phyloP scores from a whole-genome alignment of 2,113 vertebrate species.

The Colinus virginianus region DNA sequence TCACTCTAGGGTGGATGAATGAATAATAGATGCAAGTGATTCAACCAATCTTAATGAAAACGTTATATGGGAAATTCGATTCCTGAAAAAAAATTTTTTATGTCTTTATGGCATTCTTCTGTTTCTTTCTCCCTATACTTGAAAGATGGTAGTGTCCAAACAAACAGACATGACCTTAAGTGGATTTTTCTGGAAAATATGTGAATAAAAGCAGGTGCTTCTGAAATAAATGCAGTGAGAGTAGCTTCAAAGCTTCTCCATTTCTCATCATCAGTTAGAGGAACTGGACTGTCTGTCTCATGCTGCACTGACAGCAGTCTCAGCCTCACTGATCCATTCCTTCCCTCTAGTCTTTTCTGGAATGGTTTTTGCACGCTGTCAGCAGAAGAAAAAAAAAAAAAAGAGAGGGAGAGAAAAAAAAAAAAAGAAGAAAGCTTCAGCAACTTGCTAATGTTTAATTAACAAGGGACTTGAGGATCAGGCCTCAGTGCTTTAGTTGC shows the following conservation, averaged over 20 bases:
- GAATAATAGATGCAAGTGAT: neutral
- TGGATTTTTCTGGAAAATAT: neutral
- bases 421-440: neutral
- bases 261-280: neutral
- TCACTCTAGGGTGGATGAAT: neutral
- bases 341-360: neutral
- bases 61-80: neutral
- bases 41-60: neutral
- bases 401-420: neutral
- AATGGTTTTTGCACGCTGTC: neutral
- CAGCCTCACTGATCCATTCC: neutral
- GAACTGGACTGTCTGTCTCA: neutral
- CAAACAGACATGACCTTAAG: accelerated
- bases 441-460: neutral
- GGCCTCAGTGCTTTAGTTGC: neutral
- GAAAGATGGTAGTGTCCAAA: neutral
- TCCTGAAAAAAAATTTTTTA: neutral
- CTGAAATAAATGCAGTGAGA: neutral
- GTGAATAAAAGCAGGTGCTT: neutral
- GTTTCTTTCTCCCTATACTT: neutral
- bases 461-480: neutral
- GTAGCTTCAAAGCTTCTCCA: neutral
- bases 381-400: neutral
- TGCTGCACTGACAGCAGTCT: neutral
- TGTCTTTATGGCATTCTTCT: neutral